phyloP scores from a whole-genome alignment of 1,140 invertebrate genomes.

The Augochlora pura region DNA sequence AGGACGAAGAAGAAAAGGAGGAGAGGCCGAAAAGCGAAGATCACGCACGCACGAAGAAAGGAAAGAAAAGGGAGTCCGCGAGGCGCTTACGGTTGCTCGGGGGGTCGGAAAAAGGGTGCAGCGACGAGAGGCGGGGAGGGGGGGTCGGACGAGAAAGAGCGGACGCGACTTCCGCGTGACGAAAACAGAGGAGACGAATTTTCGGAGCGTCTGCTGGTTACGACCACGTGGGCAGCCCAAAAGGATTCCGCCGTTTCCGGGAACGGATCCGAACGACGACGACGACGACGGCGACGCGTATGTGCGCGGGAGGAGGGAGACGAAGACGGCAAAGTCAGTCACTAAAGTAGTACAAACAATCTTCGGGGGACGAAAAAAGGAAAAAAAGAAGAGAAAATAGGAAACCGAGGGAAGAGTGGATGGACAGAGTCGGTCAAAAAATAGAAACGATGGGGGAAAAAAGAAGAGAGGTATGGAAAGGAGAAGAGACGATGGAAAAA shows the following conservation, averaged over 20 bases:
- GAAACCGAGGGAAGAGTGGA: not conserved
- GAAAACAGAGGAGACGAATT: slow-evolving; percentile 19
- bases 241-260: slow-evolving; percentile 4
- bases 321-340: not conserved
- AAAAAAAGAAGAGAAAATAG: slow-evolving; percentile 5
- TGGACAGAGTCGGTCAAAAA: not conserved
- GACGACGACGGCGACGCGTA: too few species aligned
- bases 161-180: slow-evolving; percentile 21
- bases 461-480: too few species aligned
- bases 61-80: too few species aligned
- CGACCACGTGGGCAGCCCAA: not conserved
- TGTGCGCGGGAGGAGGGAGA: too few species aligned
- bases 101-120: too few species aligned
- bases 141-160: slow-evolving; percentile 3
- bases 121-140: not conserved
- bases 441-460: not conserved
- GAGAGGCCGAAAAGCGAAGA: too few species aligned
- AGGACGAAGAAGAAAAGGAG: not conserved
- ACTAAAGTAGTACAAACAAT: not conserved
- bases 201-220: not conserved
- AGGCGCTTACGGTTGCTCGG: not conserved
- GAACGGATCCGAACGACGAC: too few species aligned
- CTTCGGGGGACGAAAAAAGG: not conserved
- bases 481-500: not conserved
- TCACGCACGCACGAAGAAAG: too few species aligned